phyloP scores from a whole-genome alignment of 35 echinoderm and acorn worm species.

The Diadema setosum region DNA sequence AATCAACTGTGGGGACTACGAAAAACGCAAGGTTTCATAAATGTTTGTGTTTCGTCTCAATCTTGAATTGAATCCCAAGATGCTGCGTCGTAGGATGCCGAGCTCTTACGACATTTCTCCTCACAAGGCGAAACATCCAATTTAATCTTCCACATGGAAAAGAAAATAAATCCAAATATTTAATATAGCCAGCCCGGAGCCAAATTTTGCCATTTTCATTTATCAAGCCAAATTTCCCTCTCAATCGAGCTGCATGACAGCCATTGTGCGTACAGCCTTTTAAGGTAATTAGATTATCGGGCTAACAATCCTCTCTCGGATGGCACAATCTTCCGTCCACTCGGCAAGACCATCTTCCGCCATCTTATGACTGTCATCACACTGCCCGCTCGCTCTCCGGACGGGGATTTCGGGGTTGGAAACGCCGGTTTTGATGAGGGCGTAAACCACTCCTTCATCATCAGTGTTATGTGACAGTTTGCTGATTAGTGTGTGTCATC shows the following conservation, averaged over 20 bases:
- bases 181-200: conserved; percentile 20
- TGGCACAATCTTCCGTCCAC: no score
- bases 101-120: conserved; percentile 15
- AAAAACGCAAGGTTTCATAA: conserved; percentile 3
- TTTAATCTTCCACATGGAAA: conserved; percentile 19
- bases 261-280: background rate
- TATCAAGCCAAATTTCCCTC: conserved; percentile 20
- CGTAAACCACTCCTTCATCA: no score
- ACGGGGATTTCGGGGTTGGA: no score
- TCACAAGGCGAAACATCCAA: background rate
- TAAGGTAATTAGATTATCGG: conserved; percentile 30
- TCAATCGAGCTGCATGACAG: background rate
- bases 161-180: conserved; percentile 37
- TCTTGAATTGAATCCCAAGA: background rate
- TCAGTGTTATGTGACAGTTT: no score
- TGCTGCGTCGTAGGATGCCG: background rate
- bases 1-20: background rate
- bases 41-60: conserved; percentile 19
- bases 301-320: no score
- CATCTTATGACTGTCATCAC: no score
- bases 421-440: no score
- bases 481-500: no score
- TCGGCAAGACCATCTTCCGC: no score
- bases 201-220: conserved; percentile 36
- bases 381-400: no score